phyloP scores from a whole-genome alignment of 1,140 invertebrate species.

The Atta texana region DNA sequence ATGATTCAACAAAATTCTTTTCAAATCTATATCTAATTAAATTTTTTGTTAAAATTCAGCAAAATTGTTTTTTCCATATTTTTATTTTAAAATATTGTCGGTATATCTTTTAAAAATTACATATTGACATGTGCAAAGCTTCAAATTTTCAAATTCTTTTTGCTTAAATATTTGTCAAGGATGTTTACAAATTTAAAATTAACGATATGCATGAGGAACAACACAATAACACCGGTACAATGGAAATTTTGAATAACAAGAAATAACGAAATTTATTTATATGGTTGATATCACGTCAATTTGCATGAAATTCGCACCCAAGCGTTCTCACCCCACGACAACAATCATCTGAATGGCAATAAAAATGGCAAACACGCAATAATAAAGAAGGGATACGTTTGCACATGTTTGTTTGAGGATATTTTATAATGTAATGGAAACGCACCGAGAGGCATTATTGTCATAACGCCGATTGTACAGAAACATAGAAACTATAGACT shows the following conservation, averaged over 20 bases:
- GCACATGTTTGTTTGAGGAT: neutral
- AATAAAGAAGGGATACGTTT: neutral
- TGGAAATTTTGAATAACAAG: neutral
- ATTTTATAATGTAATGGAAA: slow-evolving; percentile 15
- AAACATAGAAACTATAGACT: neutral
- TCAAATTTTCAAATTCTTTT: neutral
- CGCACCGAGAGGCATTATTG: neutral
- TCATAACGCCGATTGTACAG: neutral
- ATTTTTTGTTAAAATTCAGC: no score
- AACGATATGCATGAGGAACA: neutral
- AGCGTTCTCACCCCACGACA: neutral
- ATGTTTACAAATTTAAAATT: slow-evolving; percentile 12
- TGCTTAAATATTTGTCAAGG: neutral
- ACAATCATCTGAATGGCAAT: neutral
- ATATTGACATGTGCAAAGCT: neutral
- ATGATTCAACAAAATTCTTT: no score
- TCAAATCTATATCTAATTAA: no score
- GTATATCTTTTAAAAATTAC: neutral
- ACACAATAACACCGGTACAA: neutral
- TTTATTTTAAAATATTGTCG: neutral
- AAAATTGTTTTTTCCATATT: neutral
- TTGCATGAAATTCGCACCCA: slow-evolving; percentile 44
- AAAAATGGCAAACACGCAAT: neutral
- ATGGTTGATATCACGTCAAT: slow-evolving; percentile 14
- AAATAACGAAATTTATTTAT: slow-evolving; percentile 34